phyloP scores from a whole-genome alignment of 2,797 vertebrate species.

The Gymnoscopelus braueri region DNA sequence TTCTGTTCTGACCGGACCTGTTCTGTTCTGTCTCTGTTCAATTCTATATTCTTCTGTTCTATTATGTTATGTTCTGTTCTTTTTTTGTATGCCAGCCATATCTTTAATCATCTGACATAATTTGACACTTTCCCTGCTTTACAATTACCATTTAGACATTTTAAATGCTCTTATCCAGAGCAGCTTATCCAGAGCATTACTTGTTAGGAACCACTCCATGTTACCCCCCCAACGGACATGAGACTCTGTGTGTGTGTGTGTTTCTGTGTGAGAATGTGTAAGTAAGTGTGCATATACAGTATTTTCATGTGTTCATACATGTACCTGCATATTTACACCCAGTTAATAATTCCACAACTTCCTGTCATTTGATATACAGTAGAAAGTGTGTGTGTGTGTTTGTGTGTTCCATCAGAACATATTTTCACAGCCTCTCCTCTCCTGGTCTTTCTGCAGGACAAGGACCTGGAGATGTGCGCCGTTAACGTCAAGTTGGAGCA shows the following conservation, averaged over 20 bases:
- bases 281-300: no score
- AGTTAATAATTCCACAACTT: constrained; percentile 8
- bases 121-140: no score
- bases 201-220: no score
- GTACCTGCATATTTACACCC: neutral
- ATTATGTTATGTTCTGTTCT: neutral
- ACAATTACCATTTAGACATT: no score
- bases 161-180: no score
- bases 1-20: neutral
- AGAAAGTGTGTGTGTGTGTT: constrained; percentile 6
- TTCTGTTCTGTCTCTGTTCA: neutral
- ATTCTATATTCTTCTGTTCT: neutral
- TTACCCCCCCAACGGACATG: no score
- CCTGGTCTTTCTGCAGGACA: constrained; percentile 82
- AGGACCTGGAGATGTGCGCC: constrained; percentile 88
- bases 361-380: neutral
- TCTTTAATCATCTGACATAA: no score
- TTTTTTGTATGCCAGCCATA: no score
- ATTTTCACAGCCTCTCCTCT: neutral
- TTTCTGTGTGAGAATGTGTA: neutral
- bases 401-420: constrained; percentile 1
- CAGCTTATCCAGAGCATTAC: no score
- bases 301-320: no score
- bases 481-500: constrained; percentile 89
- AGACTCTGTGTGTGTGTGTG: neutral